Evolutionary conservation across 64 coral and sea anemone species (phyloP).

Genomic region (Orbicella faveolata): DNA sequence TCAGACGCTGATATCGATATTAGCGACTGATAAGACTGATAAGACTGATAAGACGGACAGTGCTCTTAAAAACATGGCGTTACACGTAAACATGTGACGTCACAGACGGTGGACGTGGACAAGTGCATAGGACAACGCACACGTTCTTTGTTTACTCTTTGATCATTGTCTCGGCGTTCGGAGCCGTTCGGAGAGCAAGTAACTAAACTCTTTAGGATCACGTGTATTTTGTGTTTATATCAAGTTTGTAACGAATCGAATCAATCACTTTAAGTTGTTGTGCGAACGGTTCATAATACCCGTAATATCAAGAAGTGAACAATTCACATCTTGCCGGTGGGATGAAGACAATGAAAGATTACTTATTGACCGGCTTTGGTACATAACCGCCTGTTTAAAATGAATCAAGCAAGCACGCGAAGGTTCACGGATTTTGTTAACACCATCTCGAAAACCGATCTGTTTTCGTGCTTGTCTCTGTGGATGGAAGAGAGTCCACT

Average conservation of each 20-base stretch:
- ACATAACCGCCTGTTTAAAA: neutral
- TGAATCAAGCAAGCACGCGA: neutral
- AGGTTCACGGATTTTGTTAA: neutral
- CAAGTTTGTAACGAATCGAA: too few relatives aligned
- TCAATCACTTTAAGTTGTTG: too few relatives aligned
- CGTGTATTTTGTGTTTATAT: neutral
- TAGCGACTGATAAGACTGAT: too few relatives aligned
- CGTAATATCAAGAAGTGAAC: neutral
- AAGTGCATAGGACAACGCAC: too few relatives aligned
- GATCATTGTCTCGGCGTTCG: too few relatives aligned
- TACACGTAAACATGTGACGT: neutral
- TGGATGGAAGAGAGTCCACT: conserved; percentile 76
- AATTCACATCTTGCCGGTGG: neutral
- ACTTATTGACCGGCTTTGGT: neutral
- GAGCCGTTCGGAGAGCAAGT: neutral
- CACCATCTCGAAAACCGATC: conserved; percentile 52
- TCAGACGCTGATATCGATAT: too few relatives aligned
- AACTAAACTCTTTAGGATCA: neutral
- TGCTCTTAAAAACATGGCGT: neutral
- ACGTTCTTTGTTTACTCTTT: too few relatives aligned
- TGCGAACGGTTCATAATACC: neutral
- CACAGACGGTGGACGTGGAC: neutral
- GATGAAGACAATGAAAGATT: neutral
- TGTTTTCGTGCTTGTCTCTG: conserved; percentile 48
- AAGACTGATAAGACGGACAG: too few relatives aligned